A percentile compares a stretch with the other conserved stretches of the same genome.
Conservation (phyloP, 1,140 invertebrate species). For the Macrotrachela quadricornifera region DNA sequence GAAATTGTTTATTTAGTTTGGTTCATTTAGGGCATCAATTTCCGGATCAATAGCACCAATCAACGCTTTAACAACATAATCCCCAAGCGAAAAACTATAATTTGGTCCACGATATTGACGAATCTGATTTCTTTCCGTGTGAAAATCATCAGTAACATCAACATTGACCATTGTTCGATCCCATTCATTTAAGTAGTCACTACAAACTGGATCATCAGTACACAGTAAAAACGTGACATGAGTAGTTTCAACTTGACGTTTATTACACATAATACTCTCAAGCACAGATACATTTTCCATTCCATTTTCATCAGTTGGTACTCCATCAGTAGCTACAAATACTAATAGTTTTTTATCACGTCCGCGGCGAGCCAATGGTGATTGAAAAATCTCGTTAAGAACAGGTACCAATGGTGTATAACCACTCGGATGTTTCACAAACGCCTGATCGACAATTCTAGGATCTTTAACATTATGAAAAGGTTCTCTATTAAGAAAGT, state of each 20-base stretch:
- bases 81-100: conserved; percentile 2
- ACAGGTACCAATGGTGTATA: background rate
- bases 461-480: background rate
- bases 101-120: background rate
- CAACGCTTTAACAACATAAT: conserved; percentile 7
- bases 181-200: conserved; percentile 5
- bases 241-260: background rate
- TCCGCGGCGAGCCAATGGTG: background rate
- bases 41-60: background rate
- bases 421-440: background rate
- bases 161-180: background rate
- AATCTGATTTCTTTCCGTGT: background rate
- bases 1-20: too few relatives aligned
- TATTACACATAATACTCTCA: too few relatives aligned
- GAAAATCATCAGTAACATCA: conserved; percentile 5
- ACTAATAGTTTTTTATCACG: conserved; percentile 2
- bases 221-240: background rate
- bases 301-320: conserved; percentile 2
- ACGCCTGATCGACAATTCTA: background rate
- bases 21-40: background rate
- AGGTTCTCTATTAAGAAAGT: conserved; percentile 1
- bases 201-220: background rate
- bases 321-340: conserved; percentile 3
- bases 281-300: too few relatives aligned
- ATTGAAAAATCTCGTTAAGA: background rate